Conservation (phyloP, 2,888 invertebrate genomes). For the Ferdinandea cuprea region DNA sequence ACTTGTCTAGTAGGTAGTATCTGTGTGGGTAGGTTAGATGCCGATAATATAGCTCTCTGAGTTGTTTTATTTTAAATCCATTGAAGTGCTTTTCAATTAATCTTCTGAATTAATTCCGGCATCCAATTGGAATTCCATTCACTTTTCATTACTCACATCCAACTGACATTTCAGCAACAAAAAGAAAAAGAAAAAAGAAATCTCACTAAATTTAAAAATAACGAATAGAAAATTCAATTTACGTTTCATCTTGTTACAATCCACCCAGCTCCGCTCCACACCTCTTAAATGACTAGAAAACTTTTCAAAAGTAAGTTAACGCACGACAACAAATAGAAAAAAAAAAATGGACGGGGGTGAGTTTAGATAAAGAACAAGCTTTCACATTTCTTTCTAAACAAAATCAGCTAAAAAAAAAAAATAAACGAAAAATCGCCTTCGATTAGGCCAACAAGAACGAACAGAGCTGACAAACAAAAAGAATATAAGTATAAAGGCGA, state of each 20-base stretch:
- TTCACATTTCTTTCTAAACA: constrained; percentile 48
- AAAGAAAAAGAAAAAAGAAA: background rate
- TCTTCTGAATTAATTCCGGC: constrained; percentile 31
- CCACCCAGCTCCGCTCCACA: constrained; percentile 8
- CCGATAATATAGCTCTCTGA: too few species aligned
- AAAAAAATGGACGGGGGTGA: constrained; percentile 15
- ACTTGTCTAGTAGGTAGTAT: background rate
- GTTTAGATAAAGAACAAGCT: constrained; percentile 60
- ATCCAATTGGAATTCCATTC: constrained; percentile 46
- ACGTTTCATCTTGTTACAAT: constrained; percentile 63
- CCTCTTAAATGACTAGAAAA: constrained; percentile 52
- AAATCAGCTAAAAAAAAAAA: constrained; percentile 39
- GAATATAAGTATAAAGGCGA: constrained; percentile 1
- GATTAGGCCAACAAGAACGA: constrained; percentile 71
- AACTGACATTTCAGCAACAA: background rate
- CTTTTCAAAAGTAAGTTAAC: constrained; percentile 64
- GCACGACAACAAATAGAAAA: constrained; percentile 59
- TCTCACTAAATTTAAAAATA: constrained; percentile 28
- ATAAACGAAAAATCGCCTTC: constrained; percentile 46
- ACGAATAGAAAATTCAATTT: constrained; percentile 68
- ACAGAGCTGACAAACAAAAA: constrained; percentile 51
- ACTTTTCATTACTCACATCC: constrained; percentile 26
- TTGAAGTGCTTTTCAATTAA: constrained; percentile 26
- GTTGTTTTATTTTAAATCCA: background rate
- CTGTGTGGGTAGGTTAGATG: too few species aligned